Evolutionary conservation across 1,140 invertebrate species (phyloP).

Genomic region (Psix sp.): DNA sequence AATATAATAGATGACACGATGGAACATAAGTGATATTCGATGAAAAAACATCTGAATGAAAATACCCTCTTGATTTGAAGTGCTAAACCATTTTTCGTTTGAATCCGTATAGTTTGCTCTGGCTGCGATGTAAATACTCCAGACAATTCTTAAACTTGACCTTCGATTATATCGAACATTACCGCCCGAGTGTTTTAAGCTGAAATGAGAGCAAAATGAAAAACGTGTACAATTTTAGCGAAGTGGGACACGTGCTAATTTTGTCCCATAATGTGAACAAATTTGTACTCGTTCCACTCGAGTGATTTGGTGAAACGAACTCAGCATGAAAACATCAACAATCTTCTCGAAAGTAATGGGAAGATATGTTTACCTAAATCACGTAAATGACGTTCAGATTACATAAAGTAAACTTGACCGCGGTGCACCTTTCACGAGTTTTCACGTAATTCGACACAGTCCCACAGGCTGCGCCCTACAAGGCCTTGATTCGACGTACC

Average conservation of each 20-base stretch:
- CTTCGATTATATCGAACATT: conserved; percentile 5
- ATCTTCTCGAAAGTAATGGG: conserved; percentile 9
- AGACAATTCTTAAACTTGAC: conserved; percentile 13
- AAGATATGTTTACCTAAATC: conserved; percentile 45
- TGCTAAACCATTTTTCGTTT: conserved; percentile 12
- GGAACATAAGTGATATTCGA: conserved; percentile 21
- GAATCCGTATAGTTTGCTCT: conserved; percentile 5
- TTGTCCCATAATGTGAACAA: too few species aligned
- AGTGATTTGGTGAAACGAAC: conserved; percentile 18
- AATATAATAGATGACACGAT: conserved; percentile 19
- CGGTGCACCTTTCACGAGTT: conserved; percentile 42
- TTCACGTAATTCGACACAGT: conserved; percentile 47
- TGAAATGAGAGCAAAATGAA: too few species aligned
- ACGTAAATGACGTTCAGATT: conserved; percentile 44
- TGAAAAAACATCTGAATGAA: conserved; percentile 14
- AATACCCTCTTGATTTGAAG: conserved; percentile 15
- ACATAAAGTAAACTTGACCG: conserved; percentile 44
- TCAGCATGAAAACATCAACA: conserved; percentile 2
- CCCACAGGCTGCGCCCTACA: conserved; percentile 35
- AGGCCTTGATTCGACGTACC: conserved; percentile 36
- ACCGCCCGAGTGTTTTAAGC: too few species aligned
- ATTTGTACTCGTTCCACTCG: not conserved
- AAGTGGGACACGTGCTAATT: too few species aligned
- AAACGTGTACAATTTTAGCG: too few species aligned
- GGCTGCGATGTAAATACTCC: too few species aligned